These are phyloP conservation scores for Ginglymostoma cirratum DNA, from an alignment of 2,113 vertebrate species.

Conservation along the genomic window DNA sequence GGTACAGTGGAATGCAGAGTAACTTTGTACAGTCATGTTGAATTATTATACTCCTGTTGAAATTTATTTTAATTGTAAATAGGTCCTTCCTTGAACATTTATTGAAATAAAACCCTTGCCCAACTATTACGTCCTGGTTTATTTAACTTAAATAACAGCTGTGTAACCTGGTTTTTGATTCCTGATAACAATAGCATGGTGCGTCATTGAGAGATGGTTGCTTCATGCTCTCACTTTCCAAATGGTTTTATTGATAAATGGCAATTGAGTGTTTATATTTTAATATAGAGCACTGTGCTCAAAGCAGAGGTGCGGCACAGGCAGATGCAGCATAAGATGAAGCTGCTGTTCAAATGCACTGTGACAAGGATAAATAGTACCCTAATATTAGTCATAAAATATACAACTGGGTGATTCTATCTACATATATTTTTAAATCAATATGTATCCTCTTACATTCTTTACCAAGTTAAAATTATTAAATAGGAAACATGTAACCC, in stretches of 20 bases:
- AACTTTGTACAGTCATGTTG: background rate
- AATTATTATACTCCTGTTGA: background rate
- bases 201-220: background rate
- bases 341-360: background rate
- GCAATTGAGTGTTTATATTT: background rate
- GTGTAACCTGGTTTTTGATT: background rate
- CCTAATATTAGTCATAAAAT: background rate
- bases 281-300: background rate
- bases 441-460: background rate
- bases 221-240: background rate
- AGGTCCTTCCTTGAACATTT: background rate
- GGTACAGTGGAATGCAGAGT: background rate
- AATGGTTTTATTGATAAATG: conserved; percentile 27
- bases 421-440: background rate
- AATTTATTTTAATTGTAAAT: background rate
- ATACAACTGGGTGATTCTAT: too few relatives aligned
- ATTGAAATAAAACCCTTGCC: conserved; percentile 12
- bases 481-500: background rate
- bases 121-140: background rate
- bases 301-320: too few relatives aligned
- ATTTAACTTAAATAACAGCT: background rate
- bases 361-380: background rate
- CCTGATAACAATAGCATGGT: background rate
- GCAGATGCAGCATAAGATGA: background rate
- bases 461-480: background rate